Evolutionary conservation across 2,888 invertebrate genomes (phyloP), one percentile per base, ranked within the genome.

Genomic region (Drosophila niveifrons): DNA sequence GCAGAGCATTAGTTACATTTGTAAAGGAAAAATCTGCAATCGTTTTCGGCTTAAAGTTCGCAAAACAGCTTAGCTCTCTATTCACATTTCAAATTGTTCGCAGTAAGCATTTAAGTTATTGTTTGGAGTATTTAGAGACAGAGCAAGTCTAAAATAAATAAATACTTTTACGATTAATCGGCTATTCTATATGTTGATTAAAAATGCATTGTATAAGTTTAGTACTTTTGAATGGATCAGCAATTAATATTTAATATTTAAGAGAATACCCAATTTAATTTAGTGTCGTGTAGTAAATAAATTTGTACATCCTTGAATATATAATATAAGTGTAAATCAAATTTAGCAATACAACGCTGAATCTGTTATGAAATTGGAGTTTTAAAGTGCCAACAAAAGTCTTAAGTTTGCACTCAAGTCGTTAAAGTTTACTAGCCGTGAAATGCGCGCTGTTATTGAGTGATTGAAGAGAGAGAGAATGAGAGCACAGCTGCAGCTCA

Each of bases 1-100:
- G 88, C 87, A 78, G 70, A 66, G 70, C 83, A 83, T 83, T 89
- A 81, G 83, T 89, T 87, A 81, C 75, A 83, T 65, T 88, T 58
- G 44, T 39, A 34, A 50, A 48, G 43, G 34, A 46, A 31, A 47
- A 46, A 52, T 51, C 41, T 50, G 47, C 29, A 23, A 41, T 34
- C 51, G 66, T 11, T 9, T 39, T 7, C 3, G 31, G 51, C 47
- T 74, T 69, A 29, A 78, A 74, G 44, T 34, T 39, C 28, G 34
- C 64, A 50, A 50, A 65, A 51, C 7, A 11, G 53, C 36, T 41
- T 15, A 31, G 23, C 13, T 48, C 13, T 48, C 10, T 15, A 23
- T 23, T 13, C 6, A 8, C 11, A 31, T 18, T 52, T 17, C 36
- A 64, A 61, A 64, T 73, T 61, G 55, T 28, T 58, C 28, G 34